Conservation (phyloP, 2,888 invertebrate genomes). For the Aleiodes alternator region DNA sequence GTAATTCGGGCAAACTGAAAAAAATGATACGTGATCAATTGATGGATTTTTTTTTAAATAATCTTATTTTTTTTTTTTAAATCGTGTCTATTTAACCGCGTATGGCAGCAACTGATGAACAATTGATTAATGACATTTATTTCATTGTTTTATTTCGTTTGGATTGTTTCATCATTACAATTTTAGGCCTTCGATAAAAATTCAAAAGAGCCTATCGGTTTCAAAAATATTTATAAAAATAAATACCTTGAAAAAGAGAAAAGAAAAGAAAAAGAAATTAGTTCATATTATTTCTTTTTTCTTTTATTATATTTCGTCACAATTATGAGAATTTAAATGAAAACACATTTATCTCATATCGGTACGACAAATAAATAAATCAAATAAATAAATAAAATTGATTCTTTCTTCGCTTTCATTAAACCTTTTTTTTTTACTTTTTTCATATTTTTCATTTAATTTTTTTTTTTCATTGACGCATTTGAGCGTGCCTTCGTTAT, state of each 20-base stretch:
- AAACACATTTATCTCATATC: conserved; percentile 55
- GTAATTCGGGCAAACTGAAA: conserved; percentile 54
- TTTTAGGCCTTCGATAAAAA: conserved; percentile 17
- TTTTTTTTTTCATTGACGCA: conserved; percentile 21
- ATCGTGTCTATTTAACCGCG: not conserved
- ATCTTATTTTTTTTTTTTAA: conserved; percentile 42
- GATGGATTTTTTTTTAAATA: conserved; percentile 54
- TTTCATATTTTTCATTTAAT: conserved; percentile 28
- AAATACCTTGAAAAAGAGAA: conserved; percentile 70
- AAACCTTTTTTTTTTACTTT: conserved; percentile 44
- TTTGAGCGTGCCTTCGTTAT: conserved; percentile 39
- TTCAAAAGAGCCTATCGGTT: conserved; percentile 55
- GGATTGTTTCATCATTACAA: conserved; percentile 23
- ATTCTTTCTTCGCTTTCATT: conserved; percentile 68
- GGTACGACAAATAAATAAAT: conserved; percentile 74
- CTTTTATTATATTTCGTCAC: conserved; percentile 32
- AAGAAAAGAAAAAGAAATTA: conserved; percentile 40
- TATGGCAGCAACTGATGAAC: conserved; percentile 36
- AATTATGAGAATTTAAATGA: conserved; percentile 21
- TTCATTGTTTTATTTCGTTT: conserved; percentile 21
- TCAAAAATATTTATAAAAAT: conserved; percentile 74
- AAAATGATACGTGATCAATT: conserved; percentile 62
- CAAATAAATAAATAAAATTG: conserved; percentile 75
- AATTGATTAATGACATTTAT: conserved; percentile 8
- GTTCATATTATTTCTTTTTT: not conserved